A percentile compares a stretch with the other conserved stretches of the same genome.
Conservation (phyloP, 1,140 invertebrate genomes). For the Scaptomyza pallida region DNA sequence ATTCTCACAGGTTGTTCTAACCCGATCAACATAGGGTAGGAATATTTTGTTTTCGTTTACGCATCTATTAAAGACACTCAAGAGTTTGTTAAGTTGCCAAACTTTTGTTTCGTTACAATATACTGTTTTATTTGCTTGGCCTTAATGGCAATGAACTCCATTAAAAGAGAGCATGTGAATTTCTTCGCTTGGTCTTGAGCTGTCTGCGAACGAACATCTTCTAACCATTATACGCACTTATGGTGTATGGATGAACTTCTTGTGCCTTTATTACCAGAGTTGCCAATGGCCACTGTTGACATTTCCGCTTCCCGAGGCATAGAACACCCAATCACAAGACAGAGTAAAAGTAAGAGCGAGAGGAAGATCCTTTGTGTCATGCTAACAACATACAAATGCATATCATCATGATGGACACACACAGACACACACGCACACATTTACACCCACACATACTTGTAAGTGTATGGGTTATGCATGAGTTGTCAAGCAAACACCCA, state of each 20-base stretch:
- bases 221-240: constrained; percentile 50
- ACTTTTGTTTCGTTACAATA: not conserved
- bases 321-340: not conserved
- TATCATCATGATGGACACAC: constrained; percentile 47
- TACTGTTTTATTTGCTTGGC: not conserved
- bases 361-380: constrained; percentile 28
- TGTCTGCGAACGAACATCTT: constrained; percentile 8
- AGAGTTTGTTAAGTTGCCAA: not conserved
- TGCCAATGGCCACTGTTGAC: constrained; percentile 46
- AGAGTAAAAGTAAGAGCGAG: not conserved
- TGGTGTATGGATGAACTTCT: constrained; percentile 29
- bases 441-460: not conserved
- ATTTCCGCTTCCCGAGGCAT: constrained; percentile 43
- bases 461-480: constrained; percentile 27
- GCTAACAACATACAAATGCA: constrained; percentile 45
- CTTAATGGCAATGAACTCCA: not conserved
- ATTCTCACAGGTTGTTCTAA: not conserved
- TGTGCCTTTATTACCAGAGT: constrained; percentile 29
- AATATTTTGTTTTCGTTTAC: too few relatives aligned
- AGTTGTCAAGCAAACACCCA: constrained; percentile 17
- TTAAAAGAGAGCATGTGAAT: not conserved
- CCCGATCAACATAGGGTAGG: not conserved
- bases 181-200: constrained; percentile 11
- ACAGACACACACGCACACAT: constrained; percentile 3
- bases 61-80: not conserved